Evolutionary conservation across 2,113 vertebrate genomes (phyloP), one percentile per base, ranked within the genome.

Genomic region (Caranx melampygus): DNA sequence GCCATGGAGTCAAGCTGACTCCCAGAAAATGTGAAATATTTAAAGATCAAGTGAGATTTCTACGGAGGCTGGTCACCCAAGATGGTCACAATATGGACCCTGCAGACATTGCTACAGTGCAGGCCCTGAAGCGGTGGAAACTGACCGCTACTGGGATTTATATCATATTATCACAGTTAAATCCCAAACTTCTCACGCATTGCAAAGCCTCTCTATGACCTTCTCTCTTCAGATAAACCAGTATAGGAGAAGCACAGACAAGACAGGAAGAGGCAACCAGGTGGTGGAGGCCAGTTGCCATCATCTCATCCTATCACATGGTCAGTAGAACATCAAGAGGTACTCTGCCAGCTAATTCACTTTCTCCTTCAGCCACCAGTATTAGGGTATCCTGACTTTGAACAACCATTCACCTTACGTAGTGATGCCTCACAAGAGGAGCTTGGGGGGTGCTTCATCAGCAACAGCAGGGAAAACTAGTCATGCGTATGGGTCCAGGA

Each of bases 1-100:
- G 71, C 40, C 37, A 75, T 21, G 47, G 72, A n/a, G 60, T 75
- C 5, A 64, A 64, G 61, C 12, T 75, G 15, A 64, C 60, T 5
- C 49, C 37, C n/a, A 55, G 34, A 31, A 63, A 51, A 51, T 51
- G 49, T 51, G 49, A 51, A 10, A 4, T 51, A 6, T 51, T 51
- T 3, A 51, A 51, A 51, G 7, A 7, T 7, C 16, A 51, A 16
- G 49, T 51, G 49, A 51, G 49, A 3, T 51, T 51, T 3, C 52
- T 21, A n/a, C 20, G 52, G 10, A 54, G n/a, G n/a, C n/a, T 54
- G 7, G 52, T 54, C 3, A 54, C 52, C 7, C 1, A 21, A n/a
- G n/a, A 21, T 3, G 52, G 52, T 21, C n/a, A 54, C 10, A 54
- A 20, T 1, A 54, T 54, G n/a, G 52, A 54, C 9, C n/a, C 52